Base-by-base conservation (phyloP, 2,888 invertebrate genomes). In the Glaucopsyche alexis region DNA sequence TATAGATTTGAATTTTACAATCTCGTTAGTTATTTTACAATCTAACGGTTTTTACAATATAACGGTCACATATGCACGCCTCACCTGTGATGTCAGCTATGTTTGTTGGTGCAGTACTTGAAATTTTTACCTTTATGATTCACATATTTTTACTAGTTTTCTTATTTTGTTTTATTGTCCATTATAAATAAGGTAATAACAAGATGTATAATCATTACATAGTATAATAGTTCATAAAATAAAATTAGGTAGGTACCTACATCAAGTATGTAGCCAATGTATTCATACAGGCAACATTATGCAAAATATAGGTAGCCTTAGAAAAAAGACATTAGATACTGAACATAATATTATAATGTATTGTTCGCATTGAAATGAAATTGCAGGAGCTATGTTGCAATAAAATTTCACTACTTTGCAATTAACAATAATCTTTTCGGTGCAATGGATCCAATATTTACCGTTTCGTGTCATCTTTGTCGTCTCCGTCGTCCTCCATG, bases 381-480 rank as follows among this genome's bases (percentile, higher is more conserved):
- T 60, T 29, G 29, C 38, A 60, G 13, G 14, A 60, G 1, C 60
- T 60, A 60, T 11, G 60, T 60, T 67, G 67, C 45, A 45, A 49
- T 47, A 69, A 69, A 69, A 49, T 69, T 45, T 49, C 40, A 29
- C 47, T 47, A 69, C 69, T 69, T 47, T 11, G 47, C 69, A 69
- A 11, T 29, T 19, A 47, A n/a, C 50, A n/a, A 69, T 67, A 16
- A 11, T 14, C 7, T 14, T 72, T 60, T 60, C 8, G 13, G 19
- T 45, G 47, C 40, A 67, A 45, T 66, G 6, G 19, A 8, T 45
- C 19, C 9, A 55, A 71, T 70, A 74, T 42, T 71, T 89, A 96
- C 97, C 97, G 94, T 93, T 97, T 97, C 13, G 96, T 95, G 81
- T 96, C 96, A 88, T 97, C 97, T 89, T 96, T 96, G 81, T 97